Percentiles rank a stretch among this genome's conserved stretches.
Evolutionary conservation across 2,797 vertebrate species (phyloP).

Genomic region (Benthosema pterotum): DNA sequence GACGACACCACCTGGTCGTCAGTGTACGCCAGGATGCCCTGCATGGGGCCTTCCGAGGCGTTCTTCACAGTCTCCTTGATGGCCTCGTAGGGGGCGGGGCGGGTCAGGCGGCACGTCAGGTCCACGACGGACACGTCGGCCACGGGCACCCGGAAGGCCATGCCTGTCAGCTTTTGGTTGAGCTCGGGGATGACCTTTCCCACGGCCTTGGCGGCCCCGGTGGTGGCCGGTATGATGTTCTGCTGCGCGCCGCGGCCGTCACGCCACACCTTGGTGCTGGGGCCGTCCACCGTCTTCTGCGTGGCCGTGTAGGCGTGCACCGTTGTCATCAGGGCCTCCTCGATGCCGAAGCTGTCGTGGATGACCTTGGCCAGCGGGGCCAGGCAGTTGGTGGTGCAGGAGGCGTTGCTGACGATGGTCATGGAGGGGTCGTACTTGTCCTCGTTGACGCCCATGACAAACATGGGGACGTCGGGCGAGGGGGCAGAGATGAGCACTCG

Average conservation of each 20-base stretch:
- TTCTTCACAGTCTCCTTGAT: constrained; percentile 77
- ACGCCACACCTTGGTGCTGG: constrained; percentile 80
- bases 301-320: constrained; percentile 82
- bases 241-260: constrained; percentile 80
- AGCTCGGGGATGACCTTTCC: constrained; percentile 81
- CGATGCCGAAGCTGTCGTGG: constrained; percentile 79
- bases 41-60: constrained; percentile 74
- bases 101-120: constrained; percentile 77
- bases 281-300: constrained; percentile 82
- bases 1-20: constrained; percentile 83
- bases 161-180: constrained; percentile 80
- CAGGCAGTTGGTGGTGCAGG: constrained; percentile 85
- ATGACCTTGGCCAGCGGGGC: constrained; percentile 83
- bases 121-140: constrained; percentile 81
- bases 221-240: constrained; percentile 83
- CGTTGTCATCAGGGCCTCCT: constrained; percentile 79
- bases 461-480: constrained; percentile 79
- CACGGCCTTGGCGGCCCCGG: constrained; percentile 80
- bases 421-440: constrained; percentile 75
- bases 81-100: constrained; percentile 57
- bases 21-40: constrained; percentile 79
- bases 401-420: constrained; percentile 82
- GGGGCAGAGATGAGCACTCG: constrained; percentile 78
- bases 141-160: constrained; percentile 81
- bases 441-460: constrained; percentile 84